These are phyloP conservation scores for Piezodorus guildinii DNA, from an alignment of 1,140 invertebrate species.

Conservation along the genomic window DNA sequence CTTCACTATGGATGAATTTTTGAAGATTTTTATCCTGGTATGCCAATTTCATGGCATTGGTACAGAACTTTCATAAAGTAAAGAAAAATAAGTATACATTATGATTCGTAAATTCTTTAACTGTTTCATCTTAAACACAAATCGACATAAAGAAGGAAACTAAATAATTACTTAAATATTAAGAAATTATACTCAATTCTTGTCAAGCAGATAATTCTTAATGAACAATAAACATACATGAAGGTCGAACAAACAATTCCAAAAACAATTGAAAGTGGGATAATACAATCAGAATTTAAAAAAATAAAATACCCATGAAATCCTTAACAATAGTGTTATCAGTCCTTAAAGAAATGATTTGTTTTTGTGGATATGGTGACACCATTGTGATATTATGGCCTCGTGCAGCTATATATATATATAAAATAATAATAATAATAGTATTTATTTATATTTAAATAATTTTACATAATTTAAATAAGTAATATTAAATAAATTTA, in stretches of 20 bases:
- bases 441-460: too few relatives aligned
- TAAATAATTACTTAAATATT: background rate
- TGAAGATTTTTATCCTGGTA: slow-evolving; percentile 8
- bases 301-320: slow-evolving; percentile 14
- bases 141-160: background rate
- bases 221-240: too few relatives aligned
- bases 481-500: too few relatives aligned
- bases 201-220: too few relatives aligned
- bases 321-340: slow-evolving; percentile 7
- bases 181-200: too few relatives aligned
- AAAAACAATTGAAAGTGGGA: background rate
- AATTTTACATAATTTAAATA: too few relatives aligned
- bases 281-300: background rate
- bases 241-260: too few relatives aligned
- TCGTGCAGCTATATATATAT: slow-evolving; percentile 10
- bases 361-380: slow-evolving; percentile 4
- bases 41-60: slow-evolving; percentile 12
- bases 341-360: background rate
- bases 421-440: too few relatives aligned
- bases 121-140: slow-evolving; percentile 15
- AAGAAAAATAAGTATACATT: background rate
- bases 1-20: slow-evolving; percentile 17
- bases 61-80: slow-evolving; percentile 2
- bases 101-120: background rate
- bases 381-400: slow-evolving; percentile 20